Conservation (phyloP, 2,113 vertebrate genomes). For the Erpornis zantholeuca region DNA sequence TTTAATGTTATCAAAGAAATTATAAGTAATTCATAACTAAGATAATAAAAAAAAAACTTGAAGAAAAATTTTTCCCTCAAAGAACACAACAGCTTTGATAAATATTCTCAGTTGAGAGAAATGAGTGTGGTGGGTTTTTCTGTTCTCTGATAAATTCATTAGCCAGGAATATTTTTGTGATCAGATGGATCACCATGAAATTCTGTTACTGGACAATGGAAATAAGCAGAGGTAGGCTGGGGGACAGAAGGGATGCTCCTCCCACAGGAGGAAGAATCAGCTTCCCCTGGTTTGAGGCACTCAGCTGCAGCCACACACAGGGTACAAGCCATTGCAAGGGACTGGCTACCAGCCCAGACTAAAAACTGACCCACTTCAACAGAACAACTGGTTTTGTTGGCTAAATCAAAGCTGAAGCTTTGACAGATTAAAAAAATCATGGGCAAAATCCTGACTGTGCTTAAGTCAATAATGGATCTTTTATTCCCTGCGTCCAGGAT, state of each 20-base stretch:
- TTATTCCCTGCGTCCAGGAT: not conserved
- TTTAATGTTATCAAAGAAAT: not conserved
- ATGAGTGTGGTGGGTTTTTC: accelerated
- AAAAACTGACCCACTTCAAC: not conserved
- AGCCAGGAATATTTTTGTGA: not conserved
- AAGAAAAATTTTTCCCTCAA: not conserved
- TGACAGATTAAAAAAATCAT: not conserved
- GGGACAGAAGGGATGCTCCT: not conserved
- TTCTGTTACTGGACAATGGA: not conserved
- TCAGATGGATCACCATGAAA: not conserved
- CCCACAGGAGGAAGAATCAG: not conserved
- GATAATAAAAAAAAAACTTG: not conserved
- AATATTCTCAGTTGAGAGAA: not conserved
- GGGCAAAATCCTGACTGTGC: not conserved
- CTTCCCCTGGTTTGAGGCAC: not conserved
- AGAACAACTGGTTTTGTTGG: not conserved
- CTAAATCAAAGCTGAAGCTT: not conserved
- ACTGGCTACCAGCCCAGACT: not conserved
- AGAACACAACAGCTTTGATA: not conserved
- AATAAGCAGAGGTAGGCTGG: not conserved
- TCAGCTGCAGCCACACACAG: not conserved
- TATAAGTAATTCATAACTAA: not conserved
- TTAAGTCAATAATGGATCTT: not conserved
- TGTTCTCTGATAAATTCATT: not conserved
- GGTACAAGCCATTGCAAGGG: not conserved